Conservation (phyloP, 2,113 vertebrate genomes). For the Sorex araneus region DNA sequence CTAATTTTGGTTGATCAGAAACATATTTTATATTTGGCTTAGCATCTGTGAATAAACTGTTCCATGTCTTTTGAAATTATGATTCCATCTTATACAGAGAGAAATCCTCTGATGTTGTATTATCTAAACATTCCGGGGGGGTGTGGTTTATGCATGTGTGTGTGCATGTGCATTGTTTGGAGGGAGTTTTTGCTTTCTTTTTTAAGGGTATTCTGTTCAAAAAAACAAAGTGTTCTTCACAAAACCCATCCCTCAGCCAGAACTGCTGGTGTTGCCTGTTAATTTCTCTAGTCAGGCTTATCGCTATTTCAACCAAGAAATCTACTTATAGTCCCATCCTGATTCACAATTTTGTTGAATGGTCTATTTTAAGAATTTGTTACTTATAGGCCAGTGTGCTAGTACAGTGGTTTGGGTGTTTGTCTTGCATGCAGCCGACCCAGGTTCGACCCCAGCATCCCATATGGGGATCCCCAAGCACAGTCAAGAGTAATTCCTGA, state of each 20-base stretch:
- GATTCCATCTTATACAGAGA: not conserved
- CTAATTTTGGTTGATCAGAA: not conserved
- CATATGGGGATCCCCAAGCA: no score
- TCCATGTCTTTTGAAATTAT: not conserved
- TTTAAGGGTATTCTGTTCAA: not conserved
- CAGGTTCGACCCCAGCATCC: no score
- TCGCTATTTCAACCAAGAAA: not conserved
- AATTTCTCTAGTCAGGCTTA: not conserved
- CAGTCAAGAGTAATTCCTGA: no score
- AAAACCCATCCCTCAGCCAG: not conserved
- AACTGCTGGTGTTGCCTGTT: not conserved
- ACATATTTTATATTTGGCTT: not conserved
- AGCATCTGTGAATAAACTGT: not conserved
- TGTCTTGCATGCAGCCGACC: no score
- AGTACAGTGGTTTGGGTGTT: no score
- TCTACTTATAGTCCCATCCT: not conserved
- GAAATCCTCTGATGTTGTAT: not conserved
- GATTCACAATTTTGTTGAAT: not conserved
- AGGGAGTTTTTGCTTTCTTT: not conserved
- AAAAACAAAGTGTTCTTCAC: not conserved
- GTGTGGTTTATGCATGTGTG: no score
- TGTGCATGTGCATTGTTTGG: not conserved
- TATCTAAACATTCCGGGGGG: not conserved
- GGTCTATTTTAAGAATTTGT: not conserved
- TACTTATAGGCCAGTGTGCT: no score